Evolutionary conservation across 2,888 invertebrate species (phyloP).

Genomic region (Tipula helvola): DNA sequence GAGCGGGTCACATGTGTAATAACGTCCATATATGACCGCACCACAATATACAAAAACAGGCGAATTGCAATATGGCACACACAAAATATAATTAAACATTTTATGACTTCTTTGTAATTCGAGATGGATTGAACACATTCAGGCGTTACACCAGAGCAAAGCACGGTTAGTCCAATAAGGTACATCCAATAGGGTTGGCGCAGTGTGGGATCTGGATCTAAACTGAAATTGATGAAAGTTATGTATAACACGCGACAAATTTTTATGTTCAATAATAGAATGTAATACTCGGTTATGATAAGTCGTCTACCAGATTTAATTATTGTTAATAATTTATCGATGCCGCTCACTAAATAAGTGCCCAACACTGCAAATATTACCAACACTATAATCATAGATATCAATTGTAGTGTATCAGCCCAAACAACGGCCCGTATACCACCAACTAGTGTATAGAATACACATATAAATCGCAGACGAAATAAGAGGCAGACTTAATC

Average conservation of each 20-base stretch:
- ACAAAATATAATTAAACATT: conserved; percentile 40
- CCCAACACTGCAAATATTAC: conserved; percentile 45
- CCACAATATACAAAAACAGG: conserved; percentile 43
- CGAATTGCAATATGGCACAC: conserved; percentile 44
- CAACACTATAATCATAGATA: conserved; percentile 41
- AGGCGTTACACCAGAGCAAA: conserved; percentile 44
- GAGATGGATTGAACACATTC: conserved; percentile 47
- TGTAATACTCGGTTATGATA: conserved; percentile 45
- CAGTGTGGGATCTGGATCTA: conserved; percentile 44
- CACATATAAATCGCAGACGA: conserved; percentile 47
- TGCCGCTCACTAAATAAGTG: conserved; percentile 40
- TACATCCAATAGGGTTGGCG: conserved; percentile 40
- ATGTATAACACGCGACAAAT: conserved; percentile 38
- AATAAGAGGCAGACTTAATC: conserved; percentile 49
- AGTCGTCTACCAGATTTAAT: conserved; percentile 43
- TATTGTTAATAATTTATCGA: conserved; percentile 43
- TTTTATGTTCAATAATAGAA: conserved; percentile 34
- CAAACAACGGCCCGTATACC: conserved; percentile 47
- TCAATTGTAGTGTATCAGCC: conserved; percentile 46
- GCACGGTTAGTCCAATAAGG: conserved; percentile 39
- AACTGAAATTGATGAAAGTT: conserved; percentile 41
- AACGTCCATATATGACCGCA: conserved; percentile 48
- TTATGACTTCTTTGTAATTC: conserved; percentile 39
- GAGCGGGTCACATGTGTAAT: conserved; percentile 51
- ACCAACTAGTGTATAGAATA: conserved; percentile 40